Evolutionary conservation across 2,888 invertebrate species (phyloP).

Genomic region (Apomyelois bistriatella): DNA sequence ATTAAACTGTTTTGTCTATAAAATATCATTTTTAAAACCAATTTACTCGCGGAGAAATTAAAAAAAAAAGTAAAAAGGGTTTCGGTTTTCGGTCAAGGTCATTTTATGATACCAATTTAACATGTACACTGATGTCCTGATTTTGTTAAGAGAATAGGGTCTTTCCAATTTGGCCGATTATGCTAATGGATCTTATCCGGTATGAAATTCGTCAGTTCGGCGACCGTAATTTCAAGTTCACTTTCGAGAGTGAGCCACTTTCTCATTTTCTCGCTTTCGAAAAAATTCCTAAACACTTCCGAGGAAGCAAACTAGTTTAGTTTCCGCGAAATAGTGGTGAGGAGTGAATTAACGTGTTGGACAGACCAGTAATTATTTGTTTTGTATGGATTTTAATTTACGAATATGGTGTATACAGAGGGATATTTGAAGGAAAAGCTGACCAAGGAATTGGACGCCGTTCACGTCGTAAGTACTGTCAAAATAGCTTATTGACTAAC

Average conservation of each 20-base stretch:
- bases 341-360: constrained; percentile 44
- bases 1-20: too few relatives aligned
- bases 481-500: constrained; percentile 51
- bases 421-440: constrained; percentile 84
- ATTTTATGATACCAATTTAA: constrained; percentile 28
- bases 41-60: not conserved
- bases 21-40: too few relatives aligned
- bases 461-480: constrained; percentile 85
- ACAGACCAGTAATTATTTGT: constrained; percentile 28
- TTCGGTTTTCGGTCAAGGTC: constrained; percentile 23
- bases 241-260: constrained; percentile 60
- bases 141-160: constrained; percentile 19
- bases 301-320: constrained; percentile 29
- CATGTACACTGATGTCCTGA: constrained; percentile 19
- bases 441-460: constrained; percentile 82
- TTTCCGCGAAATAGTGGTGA: constrained; percentile 39
- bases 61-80: not conserved
- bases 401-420: constrained; percentile 83
- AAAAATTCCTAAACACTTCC: constrained; percentile 38
- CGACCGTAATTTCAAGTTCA: constrained; percentile 60
- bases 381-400: constrained; percentile 52
- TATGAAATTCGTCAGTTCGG: constrained; percentile 62
- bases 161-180: constrained; percentile 34
- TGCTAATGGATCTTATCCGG: constrained; percentile 38
- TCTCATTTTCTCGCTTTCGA: constrained; percentile 67